phyloP scores from a whole-genome alignment of 2,888 invertebrate species.

The Tinea pellionella region DNA sequence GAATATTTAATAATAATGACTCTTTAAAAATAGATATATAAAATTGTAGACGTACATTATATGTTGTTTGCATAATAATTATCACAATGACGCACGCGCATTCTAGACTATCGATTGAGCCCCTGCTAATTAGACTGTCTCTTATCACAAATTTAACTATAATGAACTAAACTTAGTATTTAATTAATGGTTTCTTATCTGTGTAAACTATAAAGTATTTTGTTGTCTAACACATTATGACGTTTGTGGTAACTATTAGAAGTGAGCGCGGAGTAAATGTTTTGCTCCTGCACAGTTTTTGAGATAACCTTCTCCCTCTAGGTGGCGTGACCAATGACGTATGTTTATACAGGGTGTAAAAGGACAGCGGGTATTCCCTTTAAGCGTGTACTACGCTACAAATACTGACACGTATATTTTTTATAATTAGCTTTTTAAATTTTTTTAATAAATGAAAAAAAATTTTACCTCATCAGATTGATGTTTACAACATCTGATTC shows the following conservation, averaged over 20 bases:
- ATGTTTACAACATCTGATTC: too few relatives aligned
- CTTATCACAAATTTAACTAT: not conserved
- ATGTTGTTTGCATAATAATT: not conserved
- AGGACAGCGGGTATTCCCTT: too few relatives aligned
- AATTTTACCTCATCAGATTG: too few relatives aligned
- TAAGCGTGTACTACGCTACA: too few relatives aligned
- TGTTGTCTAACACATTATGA: not conserved
- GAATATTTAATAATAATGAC: not conserved
- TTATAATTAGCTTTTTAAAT: too few relatives aligned
- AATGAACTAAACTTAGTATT: not conserved
- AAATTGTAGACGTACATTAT: not conserved
- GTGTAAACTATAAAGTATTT: not conserved
- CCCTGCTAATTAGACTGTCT: not conserved
- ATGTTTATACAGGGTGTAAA: too few relatives aligned
- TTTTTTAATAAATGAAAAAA: too few relatives aligned
- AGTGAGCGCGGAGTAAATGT: not conserved
- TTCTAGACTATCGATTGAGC: not conserved
- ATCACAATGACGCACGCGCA: conserved; percentile 1
- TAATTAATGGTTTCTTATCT: not conserved
- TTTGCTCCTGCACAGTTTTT: not conserved
- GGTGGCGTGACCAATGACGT: conserved; percentile 1
- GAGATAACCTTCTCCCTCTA: not conserved
- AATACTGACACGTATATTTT: too few relatives aligned
- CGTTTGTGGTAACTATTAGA: not conserved
- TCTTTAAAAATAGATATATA: not conserved